Evolutionary conservation across 2,797 vertebrate genomes (phyloP).

Genomic region (Arnoldichthys spilopterus): DNA sequence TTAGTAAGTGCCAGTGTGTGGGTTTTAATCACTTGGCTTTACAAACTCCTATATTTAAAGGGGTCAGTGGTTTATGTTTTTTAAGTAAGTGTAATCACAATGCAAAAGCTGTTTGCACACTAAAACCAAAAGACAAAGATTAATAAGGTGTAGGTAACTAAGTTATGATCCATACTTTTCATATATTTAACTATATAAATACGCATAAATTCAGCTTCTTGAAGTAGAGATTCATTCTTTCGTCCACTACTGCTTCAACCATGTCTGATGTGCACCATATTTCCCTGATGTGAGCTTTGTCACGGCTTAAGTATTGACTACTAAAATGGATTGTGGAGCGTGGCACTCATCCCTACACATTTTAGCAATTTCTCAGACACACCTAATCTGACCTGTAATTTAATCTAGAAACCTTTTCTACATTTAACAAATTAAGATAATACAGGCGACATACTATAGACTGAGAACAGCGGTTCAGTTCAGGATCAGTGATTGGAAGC

Average conservation of each 20-base stretch:
- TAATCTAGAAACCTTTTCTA: neutral
- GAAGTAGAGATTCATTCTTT: neutral
- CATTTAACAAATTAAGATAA: neutral
- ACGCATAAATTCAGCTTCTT: neutral
- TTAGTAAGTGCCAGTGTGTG: too few relatives aligned
- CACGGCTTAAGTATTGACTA: neutral
- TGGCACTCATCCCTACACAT: neutral
- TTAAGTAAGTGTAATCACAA: too few relatives aligned
- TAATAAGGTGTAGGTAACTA: neutral
- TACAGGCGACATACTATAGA: too few relatives aligned
- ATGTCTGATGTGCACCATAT: neutral
- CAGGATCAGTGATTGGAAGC: neutral
- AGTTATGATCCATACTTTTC: neutral
- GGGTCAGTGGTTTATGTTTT: too few relatives aligned
- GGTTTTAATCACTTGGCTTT: too few relatives aligned
- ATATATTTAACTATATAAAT: neutral
- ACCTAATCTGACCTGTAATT: neutral
- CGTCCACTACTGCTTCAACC: neutral
- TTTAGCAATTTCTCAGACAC: neutral
- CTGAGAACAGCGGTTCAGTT: neutral
- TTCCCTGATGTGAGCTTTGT: neutral
- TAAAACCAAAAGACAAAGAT: neutral
- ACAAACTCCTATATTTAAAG: too few relatives aligned
- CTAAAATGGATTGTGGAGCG: neutral
- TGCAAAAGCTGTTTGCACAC: neutral